Evolutionary conservation across 2,797 vertebrate species (phyloP).

Genomic region (Phataginus tricuspis): DNA sequence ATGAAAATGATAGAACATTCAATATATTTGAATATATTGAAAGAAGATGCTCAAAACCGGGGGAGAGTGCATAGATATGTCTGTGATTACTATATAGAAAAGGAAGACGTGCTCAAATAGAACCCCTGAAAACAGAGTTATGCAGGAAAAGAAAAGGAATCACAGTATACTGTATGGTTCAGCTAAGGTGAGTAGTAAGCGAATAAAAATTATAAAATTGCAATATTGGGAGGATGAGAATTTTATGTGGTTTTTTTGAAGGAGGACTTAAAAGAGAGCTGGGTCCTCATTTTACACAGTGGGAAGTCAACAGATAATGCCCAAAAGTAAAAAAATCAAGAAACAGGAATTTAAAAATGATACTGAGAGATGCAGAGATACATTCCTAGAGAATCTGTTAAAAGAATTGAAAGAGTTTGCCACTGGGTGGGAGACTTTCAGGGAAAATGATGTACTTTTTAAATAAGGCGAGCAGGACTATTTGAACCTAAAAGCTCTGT

Average conservation of each 20-base stretch:
- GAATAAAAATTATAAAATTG: background rate
- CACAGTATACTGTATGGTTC: background rate
- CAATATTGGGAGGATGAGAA: background rate
- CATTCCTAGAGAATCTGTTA: background rate
- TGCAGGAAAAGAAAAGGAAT: background rate
- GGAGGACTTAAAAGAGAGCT: background rate
- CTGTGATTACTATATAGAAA: background rate
- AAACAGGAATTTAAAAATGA: background rate
- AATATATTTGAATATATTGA: background rate
- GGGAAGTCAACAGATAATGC: background rate
- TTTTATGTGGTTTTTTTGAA: background rate
- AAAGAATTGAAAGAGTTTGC: background rate
- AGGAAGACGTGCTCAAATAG: background rate
- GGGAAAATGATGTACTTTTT: background rate
- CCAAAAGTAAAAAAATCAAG: slow-evolving; percentile 1
- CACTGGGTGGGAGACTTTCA: background rate
- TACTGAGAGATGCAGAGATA: background rate
- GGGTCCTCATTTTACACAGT: background rate
- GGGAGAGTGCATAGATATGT: background rate
- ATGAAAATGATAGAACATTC: background rate
- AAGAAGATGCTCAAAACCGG: background rate
- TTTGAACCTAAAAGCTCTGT: background rate
- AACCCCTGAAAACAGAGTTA: background rate
- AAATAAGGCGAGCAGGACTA: background rate
- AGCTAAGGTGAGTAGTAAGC: background rate